These are phyloP conservation scores for human (Homo sapiens) DNA, from an alignment of 2,113 vertebrate genomes.

Conservation along the genomic window GRCh38 chr5:170437001-170437500, in stretches of 20 bases:
- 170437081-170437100: no score
- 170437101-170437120: not conserved
- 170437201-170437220: not conserved
- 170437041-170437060: not conserved
- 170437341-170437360: no score
- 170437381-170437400: not conserved
- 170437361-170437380: not conserved
- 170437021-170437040: not conserved
- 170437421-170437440: fast-evolving
- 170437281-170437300: not conserved
- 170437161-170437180: not conserved
- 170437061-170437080: no score
- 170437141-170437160: not conserved
- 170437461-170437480: fast-evolving
- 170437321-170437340: not conserved
- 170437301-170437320: not conserved
- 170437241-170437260: not conserved
- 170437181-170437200: no score
- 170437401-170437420: not conserved
- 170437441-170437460: fast-evolving
- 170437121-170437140: not conserved
- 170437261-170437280: not conserved
- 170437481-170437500: not conserved
- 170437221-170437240: not conserved
- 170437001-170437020: not conserved